Percentiles rank a stretch among this genome's conserved stretches.
These are phyloP conservation scores for Acrobasis consociella DNA, from an alignment of 2,888 invertebrate species.

Conservation along the genomic window DNA sequence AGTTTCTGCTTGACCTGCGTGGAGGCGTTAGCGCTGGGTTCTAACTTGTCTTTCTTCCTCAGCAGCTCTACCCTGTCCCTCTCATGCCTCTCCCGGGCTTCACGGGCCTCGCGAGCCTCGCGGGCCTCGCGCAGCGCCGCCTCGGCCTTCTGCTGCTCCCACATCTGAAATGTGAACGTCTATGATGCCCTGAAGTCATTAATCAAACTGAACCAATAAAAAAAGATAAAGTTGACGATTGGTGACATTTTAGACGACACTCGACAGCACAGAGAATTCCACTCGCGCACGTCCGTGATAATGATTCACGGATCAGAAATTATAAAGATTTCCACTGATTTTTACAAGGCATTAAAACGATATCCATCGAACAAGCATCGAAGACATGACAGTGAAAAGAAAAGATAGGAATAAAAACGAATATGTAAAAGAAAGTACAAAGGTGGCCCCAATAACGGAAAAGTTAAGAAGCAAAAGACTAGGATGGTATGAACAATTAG, in stretches of 20 bases:
- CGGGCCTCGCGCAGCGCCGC: conserved; percentile 91
- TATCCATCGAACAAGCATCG: too few relatives aligned
- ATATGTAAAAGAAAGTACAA: too few relatives aligned
- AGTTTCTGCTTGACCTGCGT: conserved; percentile 98
- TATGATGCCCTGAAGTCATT: conserved; percentile 13
- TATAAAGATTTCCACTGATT: too few relatives aligned
- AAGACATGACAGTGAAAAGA: too few relatives aligned
- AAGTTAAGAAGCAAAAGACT: too few relatives aligned
- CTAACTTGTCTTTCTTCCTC: conserved; percentile 96
- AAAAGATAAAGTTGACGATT: not conserved
- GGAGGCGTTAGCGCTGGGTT: conserved; percentile 97
- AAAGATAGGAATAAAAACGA: too few relatives aligned
- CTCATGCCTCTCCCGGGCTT: conserved; percentile 87
- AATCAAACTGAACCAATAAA: not conserved
- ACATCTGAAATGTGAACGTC: conserved; percentile 84
- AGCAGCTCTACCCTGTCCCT: conserved; percentile 92
- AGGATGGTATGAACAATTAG: too few relatives aligned
- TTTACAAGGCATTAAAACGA: too few relatives aligned
- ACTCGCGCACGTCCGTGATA: too few relatives aligned
- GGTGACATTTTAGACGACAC: not conserved
- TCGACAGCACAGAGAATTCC: too few relatives aligned
- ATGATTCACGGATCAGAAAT: too few relatives aligned
- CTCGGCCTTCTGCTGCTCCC: conserved; percentile 94
- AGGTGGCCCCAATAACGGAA: too few relatives aligned
- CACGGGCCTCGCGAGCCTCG: conserved; percentile 90